These are phyloP conservation scores for Endotricha flammealis DNA, from an alignment of 2,888 invertebrate genomes.

Conservation along the genomic window DNA sequence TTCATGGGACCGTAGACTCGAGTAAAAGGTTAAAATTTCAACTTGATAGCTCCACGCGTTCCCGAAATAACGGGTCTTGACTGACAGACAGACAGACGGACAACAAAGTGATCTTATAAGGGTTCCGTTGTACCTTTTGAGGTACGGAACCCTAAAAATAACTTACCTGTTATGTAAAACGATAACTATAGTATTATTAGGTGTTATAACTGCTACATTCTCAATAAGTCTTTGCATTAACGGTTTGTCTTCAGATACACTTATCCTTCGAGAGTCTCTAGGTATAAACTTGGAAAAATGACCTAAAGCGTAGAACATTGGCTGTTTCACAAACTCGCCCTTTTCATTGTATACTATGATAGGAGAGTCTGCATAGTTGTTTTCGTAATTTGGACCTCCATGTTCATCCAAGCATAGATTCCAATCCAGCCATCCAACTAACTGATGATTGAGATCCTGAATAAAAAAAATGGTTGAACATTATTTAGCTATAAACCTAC, in stretches of 20 bases:
- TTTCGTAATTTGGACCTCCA: slow-evolving; percentile 90
- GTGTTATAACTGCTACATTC: slow-evolving; percentile 46
- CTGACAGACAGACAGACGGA: too few species aligned
- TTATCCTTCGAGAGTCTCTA: slow-evolving; percentile 69
- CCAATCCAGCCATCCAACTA: slow-evolving; percentile 94
- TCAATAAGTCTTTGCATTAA: slow-evolving; percentile 22
- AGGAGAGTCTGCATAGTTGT: slow-evolving; percentile 88
- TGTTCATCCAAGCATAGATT: slow-evolving; percentile 85
- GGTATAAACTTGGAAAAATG: slow-evolving; percentile 88
- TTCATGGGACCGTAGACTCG: too few species aligned
- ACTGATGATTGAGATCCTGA: slow-evolving; percentile 85
- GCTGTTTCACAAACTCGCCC: slow-evolving; percentile 91
- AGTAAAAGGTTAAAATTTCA: too few species aligned
- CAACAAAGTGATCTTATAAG: too few species aligned
- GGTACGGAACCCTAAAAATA: too few species aligned
- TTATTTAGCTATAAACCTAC: too few species aligned
- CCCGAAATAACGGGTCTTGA: too few species aligned
- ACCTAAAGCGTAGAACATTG: slow-evolving; percentile 91
- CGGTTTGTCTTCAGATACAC: slow-evolving; percentile 20
- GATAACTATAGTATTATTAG: slow-evolving; percentile 43
- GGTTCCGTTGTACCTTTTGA: too few species aligned
- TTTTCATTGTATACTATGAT: slow-evolving; percentile 69
- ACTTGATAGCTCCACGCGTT: too few species aligned
- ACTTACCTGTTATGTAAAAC: slow-evolving; percentile 58
- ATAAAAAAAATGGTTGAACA: slow-evolving; percentile 14